Conservation (phyloP, 1,140 invertebrate species). For the Elymnias hypermnestra region DNA sequence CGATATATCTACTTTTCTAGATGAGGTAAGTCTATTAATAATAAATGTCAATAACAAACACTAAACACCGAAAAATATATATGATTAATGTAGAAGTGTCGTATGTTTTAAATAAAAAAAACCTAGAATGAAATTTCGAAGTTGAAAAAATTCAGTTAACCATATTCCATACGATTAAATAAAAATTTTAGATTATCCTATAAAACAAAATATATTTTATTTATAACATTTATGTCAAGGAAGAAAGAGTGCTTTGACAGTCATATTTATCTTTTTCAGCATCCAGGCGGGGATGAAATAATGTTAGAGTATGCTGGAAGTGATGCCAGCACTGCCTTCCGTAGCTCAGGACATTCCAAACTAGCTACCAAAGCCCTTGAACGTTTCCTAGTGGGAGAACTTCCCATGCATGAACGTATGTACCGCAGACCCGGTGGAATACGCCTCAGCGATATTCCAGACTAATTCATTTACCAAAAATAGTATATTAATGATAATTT, state of each 20-base stretch:
- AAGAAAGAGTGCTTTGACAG: too few relatives aligned
- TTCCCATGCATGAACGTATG: slow-evolving; percentile 82
- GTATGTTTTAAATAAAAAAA: background rate
- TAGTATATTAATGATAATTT: slow-evolving; percentile 1
- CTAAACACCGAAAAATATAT: too few relatives aligned
- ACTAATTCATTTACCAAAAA: slow-evolving; percentile 25
- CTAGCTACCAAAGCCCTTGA: slow-evolving; percentile 78
- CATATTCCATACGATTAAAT: too few relatives aligned
- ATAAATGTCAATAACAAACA: background rate
- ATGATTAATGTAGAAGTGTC: too few relatives aligned
- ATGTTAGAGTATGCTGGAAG: slow-evolving; percentile 90
- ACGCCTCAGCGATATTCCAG: slow-evolving; percentile 61
- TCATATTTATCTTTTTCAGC: slow-evolving; percentile 74
- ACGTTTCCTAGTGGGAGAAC: slow-evolving; percentile 83
- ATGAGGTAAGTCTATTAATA: slow-evolving; percentile 70
- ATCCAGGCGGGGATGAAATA: slow-evolving; percentile 91
- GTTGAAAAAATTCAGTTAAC: too few relatives aligned
- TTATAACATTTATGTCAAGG: too few relatives aligned
- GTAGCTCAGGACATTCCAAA: slow-evolving; percentile 86
- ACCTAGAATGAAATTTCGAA: background rate
- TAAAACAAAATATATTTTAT: too few relatives aligned
- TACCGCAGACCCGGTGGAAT: slow-evolving; percentile 77
- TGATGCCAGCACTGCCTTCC: slow-evolving; percentile 90
- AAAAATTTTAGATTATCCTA: too few relatives aligned
- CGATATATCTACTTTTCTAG: slow-evolving; percentile 84